Conservation (phyloP, 2,113 vertebrate genomes). For the Oreamnos americanus region DNA sequence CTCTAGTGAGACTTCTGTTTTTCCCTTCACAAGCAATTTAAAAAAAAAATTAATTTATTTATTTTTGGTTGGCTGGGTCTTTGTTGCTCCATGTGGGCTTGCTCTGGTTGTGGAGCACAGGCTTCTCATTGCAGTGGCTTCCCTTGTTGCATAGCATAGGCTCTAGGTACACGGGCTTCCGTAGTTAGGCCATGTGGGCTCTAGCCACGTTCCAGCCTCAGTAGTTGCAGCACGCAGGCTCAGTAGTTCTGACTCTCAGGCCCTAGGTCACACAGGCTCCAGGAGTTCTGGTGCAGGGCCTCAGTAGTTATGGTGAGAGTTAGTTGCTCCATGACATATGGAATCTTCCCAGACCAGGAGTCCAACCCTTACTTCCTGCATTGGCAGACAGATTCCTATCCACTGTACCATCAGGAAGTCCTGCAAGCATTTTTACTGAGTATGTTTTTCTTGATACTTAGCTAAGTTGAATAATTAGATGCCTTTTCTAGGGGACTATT, state of each 20-base stretch:
- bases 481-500: neutral
- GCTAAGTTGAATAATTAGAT: neutral
- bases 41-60: accelerated
- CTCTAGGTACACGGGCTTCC: neutral
- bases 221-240: neutral
- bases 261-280: neutral
- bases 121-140: neutral
- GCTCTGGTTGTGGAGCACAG: neutral
- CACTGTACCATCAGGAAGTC: neutral
- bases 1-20: neutral
- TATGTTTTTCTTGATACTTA: neutral
- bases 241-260: neutral
- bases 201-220: neutral
- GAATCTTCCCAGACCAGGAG: neutral
- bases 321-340: neutral
- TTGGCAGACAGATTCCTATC: neutral
- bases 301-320: neutral
- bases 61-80: neutral
- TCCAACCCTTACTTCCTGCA: neutral
- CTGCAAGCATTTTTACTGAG: neutral
- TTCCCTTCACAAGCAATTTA: neutral
- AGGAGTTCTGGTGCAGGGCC: neutral
- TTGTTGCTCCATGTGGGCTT: neutral
- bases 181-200: neutral
- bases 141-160: neutral